Percentiles rank a stretch among this genome's conserved stretches.
Evolutionary conservation across 2,888 invertebrate species (phyloP).

Genomic region (Poecilobothrus nobilitatus): DNA sequence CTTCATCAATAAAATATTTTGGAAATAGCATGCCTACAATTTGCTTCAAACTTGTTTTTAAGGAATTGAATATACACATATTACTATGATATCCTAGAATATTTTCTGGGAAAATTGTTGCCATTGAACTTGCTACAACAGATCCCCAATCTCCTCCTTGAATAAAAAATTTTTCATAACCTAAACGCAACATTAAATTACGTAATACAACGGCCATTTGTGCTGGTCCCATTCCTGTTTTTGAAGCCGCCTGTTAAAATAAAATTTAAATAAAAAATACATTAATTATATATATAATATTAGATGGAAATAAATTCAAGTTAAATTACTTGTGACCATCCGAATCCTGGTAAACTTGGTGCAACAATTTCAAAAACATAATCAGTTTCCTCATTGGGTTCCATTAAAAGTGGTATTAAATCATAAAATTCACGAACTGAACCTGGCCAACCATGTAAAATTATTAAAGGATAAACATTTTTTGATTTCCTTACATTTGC

Average conservation of each 20-base stretch:
- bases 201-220: slow-evolving; percentile 52
- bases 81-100: slow-evolving; percentile 55
- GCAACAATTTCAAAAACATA: slow-evolving; percentile 54
- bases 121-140: slow-evolving; percentile 52
- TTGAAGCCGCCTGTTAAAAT: slow-evolving; percentile 42
- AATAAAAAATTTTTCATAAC: slow-evolving; percentile 54
- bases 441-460: slow-evolving; percentile 88
- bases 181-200: slow-evolving; percentile 60
- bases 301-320: slow-evolving; percentile 19
- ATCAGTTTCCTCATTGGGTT: slow-evolving; percentile 41
- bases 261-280: neutral
- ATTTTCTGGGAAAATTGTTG: slow-evolving; percentile 55
- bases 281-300: neutral
- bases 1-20: slow-evolving; percentile 48
- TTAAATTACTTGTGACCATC: slow-evolving; percentile 38
- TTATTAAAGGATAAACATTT: slow-evolving; percentile 38
- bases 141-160: slow-evolving; percentile 83
- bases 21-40: slow-evolving; percentile 51
- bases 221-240: slow-evolving; percentile 51
- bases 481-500: slow-evolving; percentile 36
- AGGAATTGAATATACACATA: slow-evolving; percentile 45
- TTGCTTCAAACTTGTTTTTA: slow-evolving; percentile 36
- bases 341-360: slow-evolving; percentile 46
- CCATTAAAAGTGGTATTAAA: slow-evolving; percentile 58
- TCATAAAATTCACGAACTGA: slow-evolving; percentile 77